These are phyloP conservation scores for Meda fulgida DNA, from an alignment of 2,797 vertebrate genomes.

Conservation along the genomic window DNA sequence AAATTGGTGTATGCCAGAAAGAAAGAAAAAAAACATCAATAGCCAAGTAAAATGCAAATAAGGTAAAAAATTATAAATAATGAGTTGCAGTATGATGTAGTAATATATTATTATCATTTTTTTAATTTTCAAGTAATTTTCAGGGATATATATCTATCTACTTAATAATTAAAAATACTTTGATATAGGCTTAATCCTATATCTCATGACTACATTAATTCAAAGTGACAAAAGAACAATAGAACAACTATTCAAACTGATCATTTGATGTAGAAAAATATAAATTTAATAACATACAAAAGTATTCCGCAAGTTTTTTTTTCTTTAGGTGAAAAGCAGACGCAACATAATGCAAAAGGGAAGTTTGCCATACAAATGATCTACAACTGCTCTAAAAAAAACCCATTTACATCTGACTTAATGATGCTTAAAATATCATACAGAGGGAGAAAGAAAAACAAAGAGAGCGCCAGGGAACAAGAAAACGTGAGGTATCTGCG, in stretches of 20 bases:
- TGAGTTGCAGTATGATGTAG: background rate
- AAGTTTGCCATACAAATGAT: background rate
- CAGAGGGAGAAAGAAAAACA: background rate
- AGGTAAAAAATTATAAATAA: no score
- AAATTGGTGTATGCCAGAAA: background rate
- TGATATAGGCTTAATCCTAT: background rate
- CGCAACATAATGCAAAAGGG: background rate
- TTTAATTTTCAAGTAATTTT: background rate
- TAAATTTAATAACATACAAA: background rate
- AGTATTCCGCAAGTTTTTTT: no score
- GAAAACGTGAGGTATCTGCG: background rate
- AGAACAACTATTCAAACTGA: background rate
- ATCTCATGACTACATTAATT: background rate
- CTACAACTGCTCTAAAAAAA: background rate
- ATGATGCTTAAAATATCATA: background rate
- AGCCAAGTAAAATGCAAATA: background rate
- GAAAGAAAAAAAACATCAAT: background rate
- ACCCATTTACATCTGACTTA: background rate
- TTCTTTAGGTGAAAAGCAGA: background rate
- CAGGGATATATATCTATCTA: background rate
- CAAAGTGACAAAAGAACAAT: background rate
- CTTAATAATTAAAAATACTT: background rate
- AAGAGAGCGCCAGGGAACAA: background rate
- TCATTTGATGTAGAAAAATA: background rate
- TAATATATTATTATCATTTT: background rate